phyloP scores from a whole-genome alignment of 2,113 vertebrate species.

The Paramormyrops kingsleyae region DNA sequence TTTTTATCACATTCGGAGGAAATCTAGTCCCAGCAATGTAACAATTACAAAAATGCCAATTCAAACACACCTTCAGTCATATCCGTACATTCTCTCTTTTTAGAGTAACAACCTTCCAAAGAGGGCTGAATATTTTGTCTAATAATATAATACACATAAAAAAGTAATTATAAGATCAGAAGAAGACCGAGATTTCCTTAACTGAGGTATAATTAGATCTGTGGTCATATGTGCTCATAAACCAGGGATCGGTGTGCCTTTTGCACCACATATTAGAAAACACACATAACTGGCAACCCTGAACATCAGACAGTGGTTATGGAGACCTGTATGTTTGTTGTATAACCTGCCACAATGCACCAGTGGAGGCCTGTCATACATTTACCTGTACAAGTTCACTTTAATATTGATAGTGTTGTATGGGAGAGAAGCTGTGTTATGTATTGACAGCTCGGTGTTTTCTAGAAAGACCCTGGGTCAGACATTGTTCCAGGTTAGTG shows the following conservation, averaged over 20 bases:
- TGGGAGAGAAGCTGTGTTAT: background rate
- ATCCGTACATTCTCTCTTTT: background rate
- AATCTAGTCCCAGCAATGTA: background rate
- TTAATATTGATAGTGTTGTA: background rate
- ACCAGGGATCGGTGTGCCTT: background rate
- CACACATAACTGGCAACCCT: background rate
- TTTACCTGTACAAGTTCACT: background rate
- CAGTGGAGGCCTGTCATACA: background rate
- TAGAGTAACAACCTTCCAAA: background rate
- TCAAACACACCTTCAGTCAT: background rate
- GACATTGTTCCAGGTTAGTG: background rate
- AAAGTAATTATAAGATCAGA: background rate
- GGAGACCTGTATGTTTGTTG: background rate
- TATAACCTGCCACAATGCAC: background rate
- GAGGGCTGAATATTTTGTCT: background rate
- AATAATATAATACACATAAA: background rate
- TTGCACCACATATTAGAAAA: background rate
- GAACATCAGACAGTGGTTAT: background rate
- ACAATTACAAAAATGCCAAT: background rate
- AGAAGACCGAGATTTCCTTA: background rate
- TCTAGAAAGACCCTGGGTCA: background rate
- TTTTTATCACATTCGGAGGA: background rate
- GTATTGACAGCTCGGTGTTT: background rate
- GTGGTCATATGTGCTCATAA: background rate
- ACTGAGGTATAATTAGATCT: background rate